Base-by-base conservation (phyloP, 2,888 invertebrate species). In the Caenorhabditis japonica region DNA sequence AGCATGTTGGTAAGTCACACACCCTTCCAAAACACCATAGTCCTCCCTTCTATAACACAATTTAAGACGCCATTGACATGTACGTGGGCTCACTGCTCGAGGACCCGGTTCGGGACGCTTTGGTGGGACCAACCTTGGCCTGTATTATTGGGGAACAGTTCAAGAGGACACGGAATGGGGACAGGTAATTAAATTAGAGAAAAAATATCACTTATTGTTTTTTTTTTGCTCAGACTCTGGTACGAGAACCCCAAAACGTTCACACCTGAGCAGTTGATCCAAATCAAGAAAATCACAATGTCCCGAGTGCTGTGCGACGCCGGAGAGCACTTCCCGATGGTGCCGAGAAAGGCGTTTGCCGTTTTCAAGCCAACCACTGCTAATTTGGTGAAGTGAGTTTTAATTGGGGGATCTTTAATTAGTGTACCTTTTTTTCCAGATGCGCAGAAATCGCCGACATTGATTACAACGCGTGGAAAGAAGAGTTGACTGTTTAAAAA, bases 241-340 rank as follows among this genome's bases (percentile, higher is more conserved):
- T 96, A 95, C 88, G 97, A 97, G 89, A 95, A 93, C 87, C 92
- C 94, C 0, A 91, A 92, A 0, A 91, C 92, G 0, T 97, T 97
- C 87, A 92, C 92, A 52, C 91, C 92, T 0, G 93, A 94, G 58
- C 97, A 99, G 88, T 89, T 97, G 5, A 90, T 91, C 2, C 93
- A 97, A 89, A 93, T 99, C 55, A 72, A 80, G 43, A 92, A 93
- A 88, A 91, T 92, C 0, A 92, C 92, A 94, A 97, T 87, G 94
- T 72, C 82, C 0, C 56, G 82, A 43, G 76, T 82, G 33, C 70
- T 82, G 8, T 82, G 82, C 49, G 76, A 77, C 34, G 79, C 80
- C 25, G 82, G 82, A 53, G 80, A 80, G 38, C 77, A 79, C 46
- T 75, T 77, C 51, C 52, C 75, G 15, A 56, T 77, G 34, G 85